Conservation (phyloP, 2,888 invertebrate species). For the Thalpophila matura region DNA sequence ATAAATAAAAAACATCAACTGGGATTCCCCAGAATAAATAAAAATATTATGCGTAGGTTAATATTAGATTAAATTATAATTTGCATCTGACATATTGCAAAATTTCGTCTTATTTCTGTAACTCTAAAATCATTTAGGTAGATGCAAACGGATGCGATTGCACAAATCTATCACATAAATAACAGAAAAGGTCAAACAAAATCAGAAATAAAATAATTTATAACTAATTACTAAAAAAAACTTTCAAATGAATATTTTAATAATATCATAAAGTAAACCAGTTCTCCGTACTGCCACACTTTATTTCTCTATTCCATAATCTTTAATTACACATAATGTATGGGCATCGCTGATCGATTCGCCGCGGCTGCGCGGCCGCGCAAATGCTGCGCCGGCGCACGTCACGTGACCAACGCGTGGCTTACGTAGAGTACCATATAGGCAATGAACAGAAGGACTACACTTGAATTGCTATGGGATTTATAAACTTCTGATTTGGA, state of each 20-base stretch:
- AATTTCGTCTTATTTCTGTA: background rate
- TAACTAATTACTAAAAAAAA: conserved; percentile 34
- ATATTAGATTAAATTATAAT: no score
- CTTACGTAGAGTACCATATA: conserved; percentile 27
- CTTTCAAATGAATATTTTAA: conserved; percentile 32
- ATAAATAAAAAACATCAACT: no score
- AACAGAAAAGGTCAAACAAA: conserved; percentile 25
- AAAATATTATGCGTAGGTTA: no score
- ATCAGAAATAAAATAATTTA: conserved; percentile 19
- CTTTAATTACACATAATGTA: conserved; percentile 62
- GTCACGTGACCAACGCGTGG: conserved; percentile 78
- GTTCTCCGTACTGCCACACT: conserved; percentile 28
- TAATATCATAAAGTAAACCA: conserved; percentile 28
- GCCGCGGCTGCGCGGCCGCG: conserved; percentile 40
- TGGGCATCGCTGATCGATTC: conserved; percentile 53
- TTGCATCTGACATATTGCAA: background rate
- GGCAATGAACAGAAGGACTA: conserved; percentile 20
- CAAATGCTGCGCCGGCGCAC: conserved; percentile 54
- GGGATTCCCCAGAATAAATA: no score
- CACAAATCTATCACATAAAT: conserved; percentile 8
- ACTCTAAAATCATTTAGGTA: background rate
- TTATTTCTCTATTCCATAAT: conserved; percentile 45
- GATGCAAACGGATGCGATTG: conserved; percentile 26
- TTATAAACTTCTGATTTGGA: no score
- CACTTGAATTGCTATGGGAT: no score